Conservation (phyloP, 2,888 invertebrate species). For the Automeris io region DNA sequence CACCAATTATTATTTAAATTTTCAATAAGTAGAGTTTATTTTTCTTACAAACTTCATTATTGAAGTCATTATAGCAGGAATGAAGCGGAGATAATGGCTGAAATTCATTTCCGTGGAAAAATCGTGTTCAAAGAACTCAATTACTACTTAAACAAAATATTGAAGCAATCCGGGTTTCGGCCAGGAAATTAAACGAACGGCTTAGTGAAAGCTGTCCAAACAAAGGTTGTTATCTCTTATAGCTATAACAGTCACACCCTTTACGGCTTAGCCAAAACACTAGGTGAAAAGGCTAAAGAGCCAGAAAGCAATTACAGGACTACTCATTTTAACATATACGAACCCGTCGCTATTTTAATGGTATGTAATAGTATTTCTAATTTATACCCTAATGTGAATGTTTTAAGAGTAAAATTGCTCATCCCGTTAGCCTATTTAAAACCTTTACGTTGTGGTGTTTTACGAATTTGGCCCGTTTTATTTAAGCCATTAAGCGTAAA, state of each 20-base stretch:
- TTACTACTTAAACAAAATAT: conserved; percentile 71
- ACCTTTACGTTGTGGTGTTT: conserved; percentile 55
- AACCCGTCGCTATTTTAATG: conserved; percentile 44
- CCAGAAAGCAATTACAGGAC: conserved; percentile 53
- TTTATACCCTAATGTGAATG: conserved; percentile 47
- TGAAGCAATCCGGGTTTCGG: conserved; percentile 56
- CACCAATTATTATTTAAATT: no score
- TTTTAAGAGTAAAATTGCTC: conserved; percentile 42
- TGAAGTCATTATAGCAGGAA: conserved; percentile 26
- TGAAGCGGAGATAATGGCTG: conserved; percentile 31
- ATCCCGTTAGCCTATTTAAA: conserved; percentile 42
- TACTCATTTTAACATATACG: conserved; percentile 49
- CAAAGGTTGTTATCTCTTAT: conserved; percentile 63
- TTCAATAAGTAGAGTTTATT: no score
- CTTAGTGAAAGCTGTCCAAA: conserved; percentile 50
- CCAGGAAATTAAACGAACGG: conserved; percentile 73
- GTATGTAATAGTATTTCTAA: conserved; percentile 36
- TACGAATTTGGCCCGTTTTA: conserved; percentile 72
- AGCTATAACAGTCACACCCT: conserved; percentile 56
- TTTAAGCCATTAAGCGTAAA: conserved; percentile 74
- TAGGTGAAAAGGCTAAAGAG: conserved; percentile 48
- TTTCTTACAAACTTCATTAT: neutral
- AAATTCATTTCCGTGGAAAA: conserved; percentile 66
- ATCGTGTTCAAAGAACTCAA: conserved; percentile 66
- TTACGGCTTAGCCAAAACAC: conserved; percentile 36